phyloP scores from a whole-genome alignment of 2,888 invertebrate genomes.

The Pseudococcus viburni region DNA sequence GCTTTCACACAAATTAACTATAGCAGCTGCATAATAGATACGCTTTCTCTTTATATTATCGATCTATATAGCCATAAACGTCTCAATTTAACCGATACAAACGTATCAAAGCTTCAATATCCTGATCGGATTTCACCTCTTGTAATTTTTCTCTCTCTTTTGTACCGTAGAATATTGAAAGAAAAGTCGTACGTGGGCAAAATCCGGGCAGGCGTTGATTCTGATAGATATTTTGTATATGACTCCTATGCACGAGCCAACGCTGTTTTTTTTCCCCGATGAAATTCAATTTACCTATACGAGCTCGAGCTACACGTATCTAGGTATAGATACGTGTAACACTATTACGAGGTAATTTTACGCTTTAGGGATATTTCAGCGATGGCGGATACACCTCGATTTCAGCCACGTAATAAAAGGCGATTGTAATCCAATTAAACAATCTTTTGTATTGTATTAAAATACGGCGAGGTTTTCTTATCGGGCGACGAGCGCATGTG shows the following conservation, averaged over 20 bases:
- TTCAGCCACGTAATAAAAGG: conserved; percentile 24
- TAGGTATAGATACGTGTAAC: neutral
- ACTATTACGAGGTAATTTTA: conserved; percentile 38
- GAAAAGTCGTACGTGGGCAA: neutral
- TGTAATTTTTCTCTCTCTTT: neutral
- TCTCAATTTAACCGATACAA: conserved; percentile 1
- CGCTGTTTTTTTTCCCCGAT: neutral
- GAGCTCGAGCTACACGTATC: neutral
- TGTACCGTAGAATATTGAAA: neutral
- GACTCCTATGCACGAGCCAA: neutral
- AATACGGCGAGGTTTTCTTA: conserved; percentile 29
- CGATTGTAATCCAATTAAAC: conserved; percentile 62
- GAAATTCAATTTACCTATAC: conserved; percentile 4
- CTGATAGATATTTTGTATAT: conserved; percentile 21
- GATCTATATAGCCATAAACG: neutral
- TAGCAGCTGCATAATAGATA: conserved; percentile 27
- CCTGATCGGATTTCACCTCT: neutral
- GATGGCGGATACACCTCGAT: neutral
- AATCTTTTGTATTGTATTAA: conserved; percentile 47
- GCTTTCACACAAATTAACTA: conserved; percentile 8
- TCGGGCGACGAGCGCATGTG: neutral
- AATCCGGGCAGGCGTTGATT: neutral
- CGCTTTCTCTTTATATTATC: neutral
- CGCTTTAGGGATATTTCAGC: conserved; percentile 27
- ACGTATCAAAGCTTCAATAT: conserved; percentile 2